Evolutionary conservation across 2,113 vertebrate genomes (phyloP).

Genomic region (Corvus cornix): DNA sequence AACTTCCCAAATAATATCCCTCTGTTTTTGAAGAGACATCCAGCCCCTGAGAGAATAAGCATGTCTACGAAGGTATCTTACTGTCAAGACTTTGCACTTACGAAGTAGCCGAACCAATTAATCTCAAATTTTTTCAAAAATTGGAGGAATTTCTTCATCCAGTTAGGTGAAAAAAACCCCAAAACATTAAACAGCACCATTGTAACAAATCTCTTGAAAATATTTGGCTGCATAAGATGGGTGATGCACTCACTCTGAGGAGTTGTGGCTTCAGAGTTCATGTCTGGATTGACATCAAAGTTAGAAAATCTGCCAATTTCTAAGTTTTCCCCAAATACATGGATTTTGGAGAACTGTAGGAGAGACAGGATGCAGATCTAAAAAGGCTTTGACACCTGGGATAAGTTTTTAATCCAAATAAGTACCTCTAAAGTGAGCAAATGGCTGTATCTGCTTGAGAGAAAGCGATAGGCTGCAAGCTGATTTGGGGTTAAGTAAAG

Average conservation of each 20-base stretch:
- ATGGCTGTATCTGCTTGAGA: neutral
- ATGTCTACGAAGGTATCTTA: neutral
- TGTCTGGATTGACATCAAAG: neutral
- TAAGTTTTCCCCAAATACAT: neutral
- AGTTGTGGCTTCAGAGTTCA: neutral
- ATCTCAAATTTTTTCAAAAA: neutral
- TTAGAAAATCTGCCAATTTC: neutral
- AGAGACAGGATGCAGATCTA: neutral
- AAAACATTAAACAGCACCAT: neutral
- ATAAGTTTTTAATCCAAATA: neutral
- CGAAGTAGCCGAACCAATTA: neutral
- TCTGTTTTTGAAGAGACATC: neutral
- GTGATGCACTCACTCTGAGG: neutral
- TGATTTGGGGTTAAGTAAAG: neutral
- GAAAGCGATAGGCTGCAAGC: neutral
- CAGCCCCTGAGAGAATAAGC: neutral
- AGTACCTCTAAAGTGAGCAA: neutral
- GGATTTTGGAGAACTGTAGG: neutral
- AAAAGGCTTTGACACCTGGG: neutral
- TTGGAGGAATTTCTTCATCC: neutral
- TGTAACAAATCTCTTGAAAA: neutral
- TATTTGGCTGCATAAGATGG: neutral
- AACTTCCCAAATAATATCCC: neutral
- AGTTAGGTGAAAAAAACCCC: neutral
- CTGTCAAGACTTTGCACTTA: neutral